Evolutionary conservation across 2,113 vertebrate genomes (phyloP).

Genomic region (Scomber scombrus): DNA sequence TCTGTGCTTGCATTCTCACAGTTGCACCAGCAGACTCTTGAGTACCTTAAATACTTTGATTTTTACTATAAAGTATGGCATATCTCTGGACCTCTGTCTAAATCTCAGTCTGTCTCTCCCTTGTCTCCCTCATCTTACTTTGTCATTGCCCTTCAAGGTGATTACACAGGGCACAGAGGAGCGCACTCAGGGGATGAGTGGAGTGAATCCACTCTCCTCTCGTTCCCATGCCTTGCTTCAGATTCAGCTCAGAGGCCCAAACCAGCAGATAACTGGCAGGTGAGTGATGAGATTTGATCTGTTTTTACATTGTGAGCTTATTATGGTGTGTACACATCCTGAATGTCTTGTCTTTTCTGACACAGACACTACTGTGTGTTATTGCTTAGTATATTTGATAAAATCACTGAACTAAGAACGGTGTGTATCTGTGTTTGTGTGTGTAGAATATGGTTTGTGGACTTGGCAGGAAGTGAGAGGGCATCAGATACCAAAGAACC

Average conservation of each 20-base stretch:
- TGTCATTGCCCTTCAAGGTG: conserved; percentile 80
- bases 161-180: conserved; percentile 90
- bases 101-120: background rate
- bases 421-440: conserved; percentile 25
- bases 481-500: conserved; percentile 91
- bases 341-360: background rate
- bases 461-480: conserved; percentile 95
- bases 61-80: background rate
- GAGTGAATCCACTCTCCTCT: conserved; percentile 91
- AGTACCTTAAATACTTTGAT: background rate
- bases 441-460: conserved; percentile 93
- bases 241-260: conserved; percentile 89
- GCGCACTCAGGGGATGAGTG: conserved; percentile 90
- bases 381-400: background rate
- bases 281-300: conserved; percentile 47
- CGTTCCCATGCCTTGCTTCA: conserved; percentile 94
- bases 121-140: background rate
- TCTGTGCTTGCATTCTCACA: background rate
- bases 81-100: background rate
- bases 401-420: background rate
- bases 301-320: background rate
- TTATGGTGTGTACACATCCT: background rate
- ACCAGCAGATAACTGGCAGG: conserved; percentile 88
- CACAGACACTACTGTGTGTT: background rate
- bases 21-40: background rate